Base-by-base conservation (phyloP, 2,797 vertebrate genomes). In the Typhlichthys eigenmanni region DNA sequence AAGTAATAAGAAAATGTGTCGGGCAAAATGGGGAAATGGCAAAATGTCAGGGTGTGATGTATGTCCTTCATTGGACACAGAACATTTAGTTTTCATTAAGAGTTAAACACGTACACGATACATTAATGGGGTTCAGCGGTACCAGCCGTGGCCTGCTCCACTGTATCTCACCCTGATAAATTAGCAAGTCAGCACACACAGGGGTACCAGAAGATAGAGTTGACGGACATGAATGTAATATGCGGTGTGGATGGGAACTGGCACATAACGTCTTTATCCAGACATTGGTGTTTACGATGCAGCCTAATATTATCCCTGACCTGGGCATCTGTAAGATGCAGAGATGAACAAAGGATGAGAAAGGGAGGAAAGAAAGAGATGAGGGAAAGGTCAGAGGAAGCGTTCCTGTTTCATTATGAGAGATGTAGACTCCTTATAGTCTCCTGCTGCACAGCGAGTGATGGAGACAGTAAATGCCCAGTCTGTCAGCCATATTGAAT, bases 71-170 rank as follows among this genome's bases (percentile, higher is more conserved):
- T 95, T 94, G 95, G 95, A 96, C 94, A 97, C 95, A 95, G 93
- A 95, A 96, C 96, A 96, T 98, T 98, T 96, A 93, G 93, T 96
- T 98, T 98, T 96, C 96, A 98, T 98, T 98, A 98, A 95, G 89
- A 95, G 83, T 95, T 96, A 97, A 97, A 96, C 92, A 95, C 86
- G 89, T 94, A 98, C 95, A 96, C 90, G 94, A 94, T 93, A 93
- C 94, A 95, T 96, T 92, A 93, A 91, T 78, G 74, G 81, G 94
- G 95, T 96, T 96, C 95, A 94, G 90, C 56, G 29, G 77, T 78
- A 62, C 89, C 91, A 71, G 10, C 90, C 83, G 81, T 79, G 83
- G 67, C 68, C 64, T 38, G 74, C 14, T 13, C 78, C 79, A 58
- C 80, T 83, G 81, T 91, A 77, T 86, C 87, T 87, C 88, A 84